A percentile compares a stretch with the other conserved stretches of the same genome.
These are phyloP conservation scores for Drosophila bocqueti DNA, from an alignment of 1,140 invertebrate species.

Conservation along the genomic window DNA sequence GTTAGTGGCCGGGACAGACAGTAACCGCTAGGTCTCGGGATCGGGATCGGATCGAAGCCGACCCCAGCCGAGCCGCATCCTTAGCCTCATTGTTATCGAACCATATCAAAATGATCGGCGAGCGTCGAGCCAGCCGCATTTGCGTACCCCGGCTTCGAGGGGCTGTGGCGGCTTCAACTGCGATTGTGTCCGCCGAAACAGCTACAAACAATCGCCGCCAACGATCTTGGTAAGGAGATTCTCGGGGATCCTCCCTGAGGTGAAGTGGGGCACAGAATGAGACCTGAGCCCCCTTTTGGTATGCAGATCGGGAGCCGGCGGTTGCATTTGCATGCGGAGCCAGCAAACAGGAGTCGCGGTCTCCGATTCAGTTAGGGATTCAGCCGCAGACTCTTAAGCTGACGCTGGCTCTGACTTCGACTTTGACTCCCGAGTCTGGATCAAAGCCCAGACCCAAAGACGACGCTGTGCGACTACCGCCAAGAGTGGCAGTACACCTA, in stretches of 20 bases:
- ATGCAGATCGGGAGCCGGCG: conserved; percentile 70
- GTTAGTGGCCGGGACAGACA: conserved; percentile 67
- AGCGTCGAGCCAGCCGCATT: conserved; percentile 67
- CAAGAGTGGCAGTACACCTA: conserved; percentile 23
- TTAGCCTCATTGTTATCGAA: conserved; percentile 76
- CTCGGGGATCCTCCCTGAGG: background rate
- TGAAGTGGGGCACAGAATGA: background rate
- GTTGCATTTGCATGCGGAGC: conserved; percentile 66
- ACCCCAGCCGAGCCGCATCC: conserved; percentile 16
- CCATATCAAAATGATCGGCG: conserved; percentile 81
- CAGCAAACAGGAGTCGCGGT: conserved; percentile 38
- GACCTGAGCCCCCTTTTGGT: conserved; percentile 51
- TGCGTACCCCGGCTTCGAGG: conserved; percentile 64
- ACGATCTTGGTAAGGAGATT: conserved; percentile 56
- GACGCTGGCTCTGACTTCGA: conserved; percentile 1
- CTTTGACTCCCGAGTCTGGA: conserved; percentile 22
- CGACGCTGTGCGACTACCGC: conserved; percentile 66
- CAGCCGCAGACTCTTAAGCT: background rate
- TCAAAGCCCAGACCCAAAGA: conserved; percentile 71
- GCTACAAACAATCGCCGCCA: conserved; percentile 82
- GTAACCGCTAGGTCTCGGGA: conserved; percentile 52
- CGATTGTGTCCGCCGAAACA: conserved; percentile 65
- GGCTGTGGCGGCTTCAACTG: conserved; percentile 8
- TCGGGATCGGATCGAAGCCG: conserved; percentile 2
- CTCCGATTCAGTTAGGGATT: conserved; percentile 27